These are phyloP conservation scores for Acanthosepion pharaonis DNA, from an alignment of 2,888 invertebrate genomes.

Conservation along the genomic window DNA sequence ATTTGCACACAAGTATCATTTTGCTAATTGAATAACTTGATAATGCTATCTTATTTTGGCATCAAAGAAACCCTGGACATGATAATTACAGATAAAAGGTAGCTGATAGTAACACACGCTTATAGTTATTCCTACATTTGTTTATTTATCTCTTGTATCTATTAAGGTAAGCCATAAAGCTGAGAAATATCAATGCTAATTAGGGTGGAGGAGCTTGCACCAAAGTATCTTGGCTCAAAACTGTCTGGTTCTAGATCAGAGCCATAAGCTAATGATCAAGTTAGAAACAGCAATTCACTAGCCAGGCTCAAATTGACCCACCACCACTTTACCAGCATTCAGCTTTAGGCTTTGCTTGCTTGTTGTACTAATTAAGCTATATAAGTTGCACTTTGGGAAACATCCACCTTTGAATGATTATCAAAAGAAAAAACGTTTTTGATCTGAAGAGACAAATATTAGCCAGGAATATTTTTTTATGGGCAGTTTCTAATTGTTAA, in stretches of 20 bases:
- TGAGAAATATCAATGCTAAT: constrained; percentile 8
- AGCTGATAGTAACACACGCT: not conserved
- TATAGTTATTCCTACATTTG: constrained; percentile 33
- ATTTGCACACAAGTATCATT: constrained; percentile 20
- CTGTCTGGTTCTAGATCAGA: constrained; percentile 9
- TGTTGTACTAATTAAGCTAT: not conserved
- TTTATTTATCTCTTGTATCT: constrained; percentile 1
- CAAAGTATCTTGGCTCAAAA: not conserved
- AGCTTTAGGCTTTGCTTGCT: not conserved
- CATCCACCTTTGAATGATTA: not conserved
- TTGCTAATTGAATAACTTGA: constrained; percentile 20
- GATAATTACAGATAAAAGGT: constrained; percentile 22
- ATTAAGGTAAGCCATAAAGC: constrained; percentile 33
- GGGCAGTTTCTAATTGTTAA: not conserved
- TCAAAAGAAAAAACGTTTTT: not conserved
- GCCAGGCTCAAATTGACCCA: not conserved
- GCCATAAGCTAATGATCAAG: not conserved
- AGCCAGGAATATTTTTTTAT: not conserved
- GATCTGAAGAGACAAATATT: not conserved
- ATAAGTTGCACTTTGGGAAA: not conserved
- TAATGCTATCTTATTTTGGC: not conserved
- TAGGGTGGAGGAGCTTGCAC: not conserved
- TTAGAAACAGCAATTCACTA: not conserved
- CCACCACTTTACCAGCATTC: not conserved
- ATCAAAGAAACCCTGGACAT: not conserved